Evolutionary conservation across 2,797 vertebrate genomes (phyloP).

Genomic region (Graptemys geographica): DNA sequence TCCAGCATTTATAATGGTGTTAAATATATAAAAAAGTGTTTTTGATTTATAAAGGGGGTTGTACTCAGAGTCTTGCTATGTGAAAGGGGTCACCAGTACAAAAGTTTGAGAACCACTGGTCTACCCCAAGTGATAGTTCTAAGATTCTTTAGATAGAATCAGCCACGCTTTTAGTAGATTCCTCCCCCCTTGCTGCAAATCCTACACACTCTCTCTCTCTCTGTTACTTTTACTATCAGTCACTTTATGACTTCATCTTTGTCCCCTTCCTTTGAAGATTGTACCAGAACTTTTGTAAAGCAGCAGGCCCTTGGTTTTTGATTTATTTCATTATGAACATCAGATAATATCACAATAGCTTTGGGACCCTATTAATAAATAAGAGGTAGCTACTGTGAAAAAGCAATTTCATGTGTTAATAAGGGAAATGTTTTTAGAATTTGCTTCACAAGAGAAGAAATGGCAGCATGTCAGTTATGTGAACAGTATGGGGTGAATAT

Average conservation of each 20-base stretch:
- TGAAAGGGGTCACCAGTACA: no score
- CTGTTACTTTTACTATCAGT: not conserved
- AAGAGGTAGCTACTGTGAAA: not conserved
- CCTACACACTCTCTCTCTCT: no score
- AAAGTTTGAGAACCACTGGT: not conserved
- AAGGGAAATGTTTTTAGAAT: not conserved
- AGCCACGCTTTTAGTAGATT: not conserved
- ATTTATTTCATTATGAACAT: not conserved
- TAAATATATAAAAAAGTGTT: no score
- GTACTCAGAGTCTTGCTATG: no score
- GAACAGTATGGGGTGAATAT: not conserved
- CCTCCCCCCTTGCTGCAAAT: not conserved
- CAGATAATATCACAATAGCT: not conserved
- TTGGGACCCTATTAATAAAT: not conserved
- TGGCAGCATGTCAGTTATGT: not conserved
- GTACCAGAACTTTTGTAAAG: not conserved
- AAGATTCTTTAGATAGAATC: not conserved
- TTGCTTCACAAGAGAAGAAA: not conserved
- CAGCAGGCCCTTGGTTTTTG: not conserved
- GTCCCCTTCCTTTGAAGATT: not conserved
- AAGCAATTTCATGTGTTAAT: not conserved
- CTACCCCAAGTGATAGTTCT: not conserved
- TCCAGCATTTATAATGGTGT: no score
- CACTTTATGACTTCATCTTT: not conserved
- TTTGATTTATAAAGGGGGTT: no score